Conservation (phyloP, 2,888 invertebrate genomes). For the Petrophora chlorosata region DNA sequence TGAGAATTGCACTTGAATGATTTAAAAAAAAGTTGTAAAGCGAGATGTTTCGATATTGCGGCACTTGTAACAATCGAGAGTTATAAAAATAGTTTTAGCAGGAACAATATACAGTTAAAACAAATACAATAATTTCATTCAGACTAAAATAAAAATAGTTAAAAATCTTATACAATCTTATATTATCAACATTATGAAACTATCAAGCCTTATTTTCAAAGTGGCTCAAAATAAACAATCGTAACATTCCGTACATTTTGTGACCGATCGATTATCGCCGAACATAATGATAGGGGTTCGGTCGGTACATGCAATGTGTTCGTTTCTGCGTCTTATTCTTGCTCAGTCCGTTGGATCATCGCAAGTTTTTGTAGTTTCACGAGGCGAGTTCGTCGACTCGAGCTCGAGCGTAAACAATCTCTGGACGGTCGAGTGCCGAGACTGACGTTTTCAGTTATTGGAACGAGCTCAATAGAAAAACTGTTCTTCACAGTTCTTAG, state of each 20-base stretch:
- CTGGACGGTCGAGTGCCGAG: conserved; percentile 22
- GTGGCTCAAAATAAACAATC: neutral
- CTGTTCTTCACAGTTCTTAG: neutral
- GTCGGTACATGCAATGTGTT: neutral
- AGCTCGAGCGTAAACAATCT: conserved; percentile 15
- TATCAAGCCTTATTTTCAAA: neutral
- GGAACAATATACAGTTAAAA: no score
- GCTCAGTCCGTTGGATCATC: conserved; percentile 15
- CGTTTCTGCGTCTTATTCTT: conserved; percentile 10
- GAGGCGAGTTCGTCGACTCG: conserved; percentile 23
- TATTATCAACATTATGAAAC: no score
- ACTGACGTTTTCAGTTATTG: conserved; percentile 15
- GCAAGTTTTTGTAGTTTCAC: conserved; percentile 15
- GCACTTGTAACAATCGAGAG: no score
- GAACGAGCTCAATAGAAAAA: neutral
- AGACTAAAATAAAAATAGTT: no score
- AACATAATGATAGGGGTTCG: neutral
- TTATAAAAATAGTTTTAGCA: no score
- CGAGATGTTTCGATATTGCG: no score
- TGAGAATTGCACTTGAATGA: no score
- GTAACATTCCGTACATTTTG: neutral
- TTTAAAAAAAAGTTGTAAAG: no score
- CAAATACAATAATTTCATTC: no score
- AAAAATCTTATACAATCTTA: no score
- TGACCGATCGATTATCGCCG: neutral